Percentiles rank a stretch among this genome's conserved stretches.
Conservation (phyloP, 2,113 vertebrate genomes). For the Ammodytes dubius region DNA sequence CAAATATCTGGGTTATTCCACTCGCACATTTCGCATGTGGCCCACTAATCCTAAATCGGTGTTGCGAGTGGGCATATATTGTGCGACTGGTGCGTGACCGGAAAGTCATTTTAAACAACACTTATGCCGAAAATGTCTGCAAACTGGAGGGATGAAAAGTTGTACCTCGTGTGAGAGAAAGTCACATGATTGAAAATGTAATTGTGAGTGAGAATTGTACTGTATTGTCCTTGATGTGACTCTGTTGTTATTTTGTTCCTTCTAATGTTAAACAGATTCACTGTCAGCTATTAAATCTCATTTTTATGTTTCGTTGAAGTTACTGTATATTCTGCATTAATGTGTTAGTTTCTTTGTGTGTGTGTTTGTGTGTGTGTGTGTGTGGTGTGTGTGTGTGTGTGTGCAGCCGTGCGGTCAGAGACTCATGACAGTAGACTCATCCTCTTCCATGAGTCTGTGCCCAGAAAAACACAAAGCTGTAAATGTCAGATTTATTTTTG, state of each 20-base stretch:
- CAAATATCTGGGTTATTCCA: too few relatives aligned
- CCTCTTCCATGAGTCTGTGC: constrained; percentile 29
- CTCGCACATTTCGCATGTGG: too few relatives aligned
- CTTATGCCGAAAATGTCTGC: neutral
- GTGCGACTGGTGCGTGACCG: too few relatives aligned
- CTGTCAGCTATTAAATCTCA: neutral
- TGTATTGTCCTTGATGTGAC: neutral
- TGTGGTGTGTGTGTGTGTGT: constrained; percentile 18
- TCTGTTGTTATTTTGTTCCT: constrained; percentile 3
- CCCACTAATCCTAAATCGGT: too few relatives aligned
- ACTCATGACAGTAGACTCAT: constrained; percentile 58
- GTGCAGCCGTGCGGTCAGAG: constrained; percentile 37
- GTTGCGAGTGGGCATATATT: too few relatives aligned
- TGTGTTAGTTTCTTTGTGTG: constrained; percentile 9
- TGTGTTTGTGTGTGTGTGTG: constrained; percentile 15
- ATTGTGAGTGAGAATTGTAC: neutral
- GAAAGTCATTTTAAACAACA: neutral
- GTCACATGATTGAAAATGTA: neutral
- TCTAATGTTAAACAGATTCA: neutral
- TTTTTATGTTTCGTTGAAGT: neutral
- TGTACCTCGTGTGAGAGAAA: constrained; percentile 13
- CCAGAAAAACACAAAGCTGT: constrained; percentile 19
- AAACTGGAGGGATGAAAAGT: neutral
- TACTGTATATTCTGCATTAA: neutral
- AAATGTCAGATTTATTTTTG: constrained; percentile 39